A percentile compares a stretch with the other conserved stretches of the same genome.
These are phyloP conservation scores for Triops longicaudatus DNA, from an alignment of 1,140 invertebrate species.

Conservation along the genomic window DNA sequence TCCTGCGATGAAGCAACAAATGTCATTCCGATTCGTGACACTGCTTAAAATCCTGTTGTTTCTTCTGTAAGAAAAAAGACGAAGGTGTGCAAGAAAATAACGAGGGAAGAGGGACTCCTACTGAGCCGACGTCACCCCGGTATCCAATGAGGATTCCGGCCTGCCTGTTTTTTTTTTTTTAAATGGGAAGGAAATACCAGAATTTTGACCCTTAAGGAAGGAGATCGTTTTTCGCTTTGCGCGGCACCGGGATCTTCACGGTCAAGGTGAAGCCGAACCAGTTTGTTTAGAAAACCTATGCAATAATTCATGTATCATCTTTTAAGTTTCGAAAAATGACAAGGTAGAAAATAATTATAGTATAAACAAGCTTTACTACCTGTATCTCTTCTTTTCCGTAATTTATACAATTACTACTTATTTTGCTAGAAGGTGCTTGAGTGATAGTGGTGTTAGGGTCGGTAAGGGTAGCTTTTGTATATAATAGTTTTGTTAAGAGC, in stretches of 20 bases:
- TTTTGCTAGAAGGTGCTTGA: too few species aligned
- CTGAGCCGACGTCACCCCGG: not conserved
- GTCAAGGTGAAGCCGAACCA: slow-evolving; percentile 1
- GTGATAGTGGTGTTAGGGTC: too few species aligned
- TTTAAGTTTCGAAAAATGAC: not conserved
- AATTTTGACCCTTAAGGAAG: not conserved
- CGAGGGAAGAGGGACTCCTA: not conserved
- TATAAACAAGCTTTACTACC: too few species aligned
- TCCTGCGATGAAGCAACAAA: too few species aligned
- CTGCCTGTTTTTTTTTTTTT: not conserved
- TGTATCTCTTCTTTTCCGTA: too few species aligned
- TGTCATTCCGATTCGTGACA: too few species aligned
- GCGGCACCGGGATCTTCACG: not conserved
- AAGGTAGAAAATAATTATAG: too few species aligned
- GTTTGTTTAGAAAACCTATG: not conserved
- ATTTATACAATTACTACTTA: too few species aligned
- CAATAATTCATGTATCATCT: not conserved
- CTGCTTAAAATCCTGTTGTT: not conserved
- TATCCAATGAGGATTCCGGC: not conserved
- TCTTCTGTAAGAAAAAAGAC: not conserved
- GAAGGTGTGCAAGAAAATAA: not conserved
- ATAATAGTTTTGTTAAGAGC: too few species aligned
- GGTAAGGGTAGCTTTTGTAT: too few species aligned
- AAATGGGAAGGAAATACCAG: not conserved
- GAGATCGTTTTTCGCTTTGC: not conserved